Conservation (phyloP, 2,113 vertebrate species). For the Solea solea region DNA sequence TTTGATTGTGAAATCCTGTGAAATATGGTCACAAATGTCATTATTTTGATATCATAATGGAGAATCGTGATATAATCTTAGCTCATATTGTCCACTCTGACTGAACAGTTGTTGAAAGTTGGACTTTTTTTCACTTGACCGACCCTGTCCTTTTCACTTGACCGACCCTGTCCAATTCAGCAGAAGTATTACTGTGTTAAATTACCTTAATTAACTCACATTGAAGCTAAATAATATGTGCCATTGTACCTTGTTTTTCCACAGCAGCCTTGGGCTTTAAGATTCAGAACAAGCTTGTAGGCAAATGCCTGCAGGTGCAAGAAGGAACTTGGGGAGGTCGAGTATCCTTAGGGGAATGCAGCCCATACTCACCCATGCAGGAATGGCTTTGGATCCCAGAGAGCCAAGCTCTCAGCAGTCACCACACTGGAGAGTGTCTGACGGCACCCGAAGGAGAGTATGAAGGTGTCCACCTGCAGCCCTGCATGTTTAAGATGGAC, state of each 20-base stretch:
- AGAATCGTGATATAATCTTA: too few species aligned
- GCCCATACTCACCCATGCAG: conserved; percentile 68
- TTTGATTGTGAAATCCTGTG: too few species aligned
- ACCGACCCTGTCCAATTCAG: too few species aligned
- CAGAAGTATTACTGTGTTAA: not conserved
- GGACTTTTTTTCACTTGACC: too few species aligned
- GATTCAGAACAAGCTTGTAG: conserved; percentile 83
- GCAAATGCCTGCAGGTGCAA: conserved; percentile 78
- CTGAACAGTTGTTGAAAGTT: too few species aligned
- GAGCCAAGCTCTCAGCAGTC: conserved; percentile 71
- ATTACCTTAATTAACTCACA: not conserved
- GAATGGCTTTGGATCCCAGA: conserved; percentile 77
- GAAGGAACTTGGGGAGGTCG: conserved; percentile 21
- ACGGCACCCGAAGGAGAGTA: conserved; percentile 69
- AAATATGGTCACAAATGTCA: too few species aligned
- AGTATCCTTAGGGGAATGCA: conserved; percentile 77
- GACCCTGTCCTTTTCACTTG: too few species aligned
- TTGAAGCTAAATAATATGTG: too few species aligned
- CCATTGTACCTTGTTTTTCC: not conserved
- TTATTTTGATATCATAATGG: too few species aligned
- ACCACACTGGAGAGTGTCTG: conserved; percentile 78
- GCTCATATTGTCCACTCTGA: too few species aligned
- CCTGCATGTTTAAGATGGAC: conserved; percentile 63
- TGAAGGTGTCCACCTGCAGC: conserved; percentile 73
- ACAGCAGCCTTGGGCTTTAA: conserved; percentile 74